A percentile compares a stretch with the other conserved stretches of the same genome.
Conservation (phyloP, 2,888 invertebrate species). For the Limulus polyphemus region DNA sequence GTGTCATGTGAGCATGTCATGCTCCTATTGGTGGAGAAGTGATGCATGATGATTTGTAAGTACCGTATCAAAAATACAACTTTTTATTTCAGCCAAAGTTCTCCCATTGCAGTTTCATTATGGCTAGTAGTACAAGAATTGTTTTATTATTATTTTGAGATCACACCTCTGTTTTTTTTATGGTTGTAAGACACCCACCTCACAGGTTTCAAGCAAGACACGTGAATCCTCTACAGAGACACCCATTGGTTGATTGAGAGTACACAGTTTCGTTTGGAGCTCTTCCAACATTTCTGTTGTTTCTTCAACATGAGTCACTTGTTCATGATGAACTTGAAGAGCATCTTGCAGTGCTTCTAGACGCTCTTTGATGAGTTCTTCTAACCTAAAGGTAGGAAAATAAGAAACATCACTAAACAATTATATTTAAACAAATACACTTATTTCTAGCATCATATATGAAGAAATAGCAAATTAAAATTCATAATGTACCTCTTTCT, state of each 20-base stretch:
- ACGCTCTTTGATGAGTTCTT: constrained; percentile 60
- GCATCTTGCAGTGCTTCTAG: constrained; percentile 58
- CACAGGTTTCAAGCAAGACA: constrained; percentile 45
- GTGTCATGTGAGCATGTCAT: too few species aligned
- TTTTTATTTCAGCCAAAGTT: too few species aligned
- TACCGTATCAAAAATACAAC: too few species aligned
- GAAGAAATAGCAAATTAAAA: too few species aligned
- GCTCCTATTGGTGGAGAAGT: too few species aligned
- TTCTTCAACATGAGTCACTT: constrained; percentile 63
- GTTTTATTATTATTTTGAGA: too few species aligned
- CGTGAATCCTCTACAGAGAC: constrained; percentile 78
- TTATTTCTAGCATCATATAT: not conserved
- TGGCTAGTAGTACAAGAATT: too few species aligned
- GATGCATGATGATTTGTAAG: too few species aligned
- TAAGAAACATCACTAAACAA: not conserved
- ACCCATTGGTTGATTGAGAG: constrained; percentile 72
- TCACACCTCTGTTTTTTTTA: not conserved
- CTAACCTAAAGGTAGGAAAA: constrained; percentile 43
- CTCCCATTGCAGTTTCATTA: too few species aligned
- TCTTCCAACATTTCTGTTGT: constrained; percentile 63
- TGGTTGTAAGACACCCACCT: constrained; percentile 26
- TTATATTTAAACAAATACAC: not conserved
- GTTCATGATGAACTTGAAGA: constrained; percentile 66
- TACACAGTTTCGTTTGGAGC: constrained; percentile 69
- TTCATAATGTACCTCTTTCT: too few species aligned